Evolutionary conservation across 2,113 vertebrate species (phyloP), one percentile per base, ranked within the genome.

Genomic region (Chitala chitala): DNA sequence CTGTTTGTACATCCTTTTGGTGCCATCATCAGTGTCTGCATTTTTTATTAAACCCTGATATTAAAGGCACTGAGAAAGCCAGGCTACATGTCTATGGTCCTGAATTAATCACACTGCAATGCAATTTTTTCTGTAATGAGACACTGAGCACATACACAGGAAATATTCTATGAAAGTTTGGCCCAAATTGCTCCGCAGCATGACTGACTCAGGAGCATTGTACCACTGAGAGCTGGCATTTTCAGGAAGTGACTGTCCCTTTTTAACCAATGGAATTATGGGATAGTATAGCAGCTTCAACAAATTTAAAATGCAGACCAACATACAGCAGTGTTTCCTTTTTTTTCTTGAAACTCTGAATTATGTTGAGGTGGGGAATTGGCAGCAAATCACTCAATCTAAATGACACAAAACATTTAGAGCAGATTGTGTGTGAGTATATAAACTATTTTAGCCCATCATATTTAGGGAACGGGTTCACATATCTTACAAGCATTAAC

Each of bases 31-130:
- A 63, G 33, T 36, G 38, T 17, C 17, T 38, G 33, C 6, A 63
- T 20, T n/a, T 63, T 33, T 83, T 79, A 68, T 73, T 84, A 83
- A 86, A 89, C 86, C 89, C 86, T 86, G 82, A 87, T 84, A 82
- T 79, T 85, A 86, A 89, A 90, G 90, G 90, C 90, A 91, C 90
- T 90, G 87, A 83, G 83, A 84, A 86, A 85, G 84, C 84, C 84
- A 85, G 86, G 87, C 83, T 73, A 84, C 82, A 70, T 75, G 68
- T 72, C 81, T 82, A 75, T 74, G 20, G 68, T 53, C 48, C 48
- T 69, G 46, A 31, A 13, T 69, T 24, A 31, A 69, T 50, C 48
- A 50, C 66, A 50, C 26, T 42, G 46, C 44, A 50, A 51, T 51
- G 29, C 48, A 69, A 33, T 51, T 42, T 50, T n/a, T 44, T 51